phyloP scores from a whole-genome alignment of 2,797 vertebrate genomes.

The Myotis planiceps region DNA sequence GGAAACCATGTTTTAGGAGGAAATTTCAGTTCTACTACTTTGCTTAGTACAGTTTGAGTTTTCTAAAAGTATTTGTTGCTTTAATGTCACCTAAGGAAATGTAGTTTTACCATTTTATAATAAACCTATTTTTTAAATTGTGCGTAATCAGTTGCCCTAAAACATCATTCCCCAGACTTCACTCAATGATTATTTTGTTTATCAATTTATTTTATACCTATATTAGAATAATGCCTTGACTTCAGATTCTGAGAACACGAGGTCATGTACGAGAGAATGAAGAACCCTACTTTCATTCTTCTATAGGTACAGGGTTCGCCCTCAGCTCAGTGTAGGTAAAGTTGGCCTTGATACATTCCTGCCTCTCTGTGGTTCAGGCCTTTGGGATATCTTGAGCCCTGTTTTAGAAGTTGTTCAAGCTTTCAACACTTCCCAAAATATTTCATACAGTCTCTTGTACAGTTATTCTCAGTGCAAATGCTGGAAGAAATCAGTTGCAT shows the following conservation, averaged over 20 bases:
- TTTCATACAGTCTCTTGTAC: background rate
- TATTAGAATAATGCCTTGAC: slow-evolving; percentile 1
- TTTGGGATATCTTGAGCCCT: background rate
- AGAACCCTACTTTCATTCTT: background rate
- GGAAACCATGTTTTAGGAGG: slow-evolving; percentile 50
- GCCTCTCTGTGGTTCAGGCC: background rate
- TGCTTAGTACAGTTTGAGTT: slow-evolving; percentile 25
- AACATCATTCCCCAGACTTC: background rate
- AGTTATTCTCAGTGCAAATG: background rate
- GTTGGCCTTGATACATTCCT: background rate
- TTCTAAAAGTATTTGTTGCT: slow-evolving; percentile 39
- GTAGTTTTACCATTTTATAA: background rate
- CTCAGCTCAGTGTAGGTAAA: background rate
- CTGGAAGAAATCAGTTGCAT: background rate
- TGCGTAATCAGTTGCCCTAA: slow-evolving; percentile 17
- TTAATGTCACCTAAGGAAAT: slow-evolving; percentile 21
- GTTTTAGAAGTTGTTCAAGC: slow-evolving; percentile 20
- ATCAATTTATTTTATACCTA: background rate
- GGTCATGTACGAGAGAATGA: background rate
- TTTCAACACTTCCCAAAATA: background rate
- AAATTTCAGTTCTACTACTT: background rate
- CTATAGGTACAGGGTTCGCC: background rate
- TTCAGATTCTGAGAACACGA: slow-evolving; percentile 7
- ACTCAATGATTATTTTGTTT: background rate
- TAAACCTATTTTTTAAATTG: background rate